Evolutionary conservation across 1,140 invertebrate species (phyloP), one percentile per base, ranked within the genome.

Genomic region (Bombus vancouverensis): DNA sequence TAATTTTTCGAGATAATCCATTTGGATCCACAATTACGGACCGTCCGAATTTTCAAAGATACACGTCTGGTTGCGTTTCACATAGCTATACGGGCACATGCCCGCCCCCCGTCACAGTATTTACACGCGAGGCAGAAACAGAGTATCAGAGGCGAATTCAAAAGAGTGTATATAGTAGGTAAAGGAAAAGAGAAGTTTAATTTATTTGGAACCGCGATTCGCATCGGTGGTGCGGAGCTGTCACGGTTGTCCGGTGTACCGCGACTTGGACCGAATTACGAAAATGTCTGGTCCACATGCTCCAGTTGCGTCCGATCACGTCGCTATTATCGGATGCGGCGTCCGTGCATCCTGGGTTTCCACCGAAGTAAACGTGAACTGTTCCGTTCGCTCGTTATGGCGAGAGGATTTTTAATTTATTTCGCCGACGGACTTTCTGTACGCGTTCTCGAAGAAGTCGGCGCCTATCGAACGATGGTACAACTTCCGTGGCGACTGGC

Each of bases 121-220:
- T 62, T n/a, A 18, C 65, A 6, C 25, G 10, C 25, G 28, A 12
- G 0, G 1, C 25, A 22, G 37, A 42, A 78, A 70, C 5, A 25
- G 13, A 53, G 73, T 53, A 62, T 15, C 5, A 18, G 39, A 44
- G 4, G 66, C 39, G 22, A 10, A 25, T 25, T 71, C n/a, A 42
- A 59, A 78, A 66, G 62, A 83, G 53, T 4, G 74, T n/a, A n/a
- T 32, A 44, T 32, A 34, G 13, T 3, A 22, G n/a, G 22, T 8
- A 32, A 59, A 22, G 47, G 25, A 39, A 42, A 65, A n/a, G 37
- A 15, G 53, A 53, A 44, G 53, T 80, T 73, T 80, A 85, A 79
- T 85, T 84, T 80, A 85, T 72, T 85, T 70, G 42, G 13, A 15
- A 65, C 9, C 5, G 76, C 32, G 72, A 71, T 44, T 71, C 22